These are phyloP conservation scores for Esox lucius DNA, from an alignment of 2,797 vertebrate genomes.

Conservation along the genomic window DNA sequence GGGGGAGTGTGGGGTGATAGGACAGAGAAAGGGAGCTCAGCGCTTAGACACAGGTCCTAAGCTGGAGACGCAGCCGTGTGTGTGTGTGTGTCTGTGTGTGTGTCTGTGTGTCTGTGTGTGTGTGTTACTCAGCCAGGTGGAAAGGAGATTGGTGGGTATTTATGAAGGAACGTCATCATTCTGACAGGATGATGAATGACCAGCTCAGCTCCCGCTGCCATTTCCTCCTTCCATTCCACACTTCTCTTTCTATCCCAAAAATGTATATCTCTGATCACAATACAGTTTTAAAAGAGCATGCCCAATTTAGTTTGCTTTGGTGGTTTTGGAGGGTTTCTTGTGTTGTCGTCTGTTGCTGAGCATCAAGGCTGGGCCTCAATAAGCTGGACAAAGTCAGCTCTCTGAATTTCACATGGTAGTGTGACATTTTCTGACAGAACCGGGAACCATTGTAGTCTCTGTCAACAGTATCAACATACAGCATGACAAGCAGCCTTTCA, in stretches of 20 bases:
- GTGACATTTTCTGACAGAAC: constrained; percentile 65
- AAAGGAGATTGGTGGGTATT: constrained; percentile 80
- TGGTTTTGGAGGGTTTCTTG: constrained; percentile 66
- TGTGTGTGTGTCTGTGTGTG: constrained; percentile 6
- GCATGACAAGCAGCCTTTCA: background rate
- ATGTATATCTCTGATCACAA: constrained; percentile 75
- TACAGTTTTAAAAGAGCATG: constrained; percentile 73
- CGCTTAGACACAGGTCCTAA: background rate
- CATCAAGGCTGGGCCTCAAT: constrained; percentile 56
- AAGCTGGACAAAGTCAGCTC: constrained; percentile 73
- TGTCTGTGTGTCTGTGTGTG: constrained; percentile 39
- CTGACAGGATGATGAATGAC: constrained; percentile 87
- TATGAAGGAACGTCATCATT: constrained; percentile 87
- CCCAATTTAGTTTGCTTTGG: constrained; percentile 77
- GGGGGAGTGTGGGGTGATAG: background rate
- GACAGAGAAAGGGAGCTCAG: background rate
- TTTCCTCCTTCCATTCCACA: constrained; percentile 44
- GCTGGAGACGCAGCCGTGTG: constrained; percentile 9
- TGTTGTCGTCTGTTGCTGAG: constrained; percentile 45
- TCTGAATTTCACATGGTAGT: constrained; percentile 73
- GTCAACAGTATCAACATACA: constrained; percentile 25
- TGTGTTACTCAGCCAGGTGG: constrained; percentile 79
- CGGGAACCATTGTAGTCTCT: constrained; percentile 55
- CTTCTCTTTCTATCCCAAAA: constrained; percentile 63
- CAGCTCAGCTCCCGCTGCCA: constrained; percentile 47